Conservation (phyloP, 2,797 vertebrate species). For the Rhinogobio ventralis region DNA sequence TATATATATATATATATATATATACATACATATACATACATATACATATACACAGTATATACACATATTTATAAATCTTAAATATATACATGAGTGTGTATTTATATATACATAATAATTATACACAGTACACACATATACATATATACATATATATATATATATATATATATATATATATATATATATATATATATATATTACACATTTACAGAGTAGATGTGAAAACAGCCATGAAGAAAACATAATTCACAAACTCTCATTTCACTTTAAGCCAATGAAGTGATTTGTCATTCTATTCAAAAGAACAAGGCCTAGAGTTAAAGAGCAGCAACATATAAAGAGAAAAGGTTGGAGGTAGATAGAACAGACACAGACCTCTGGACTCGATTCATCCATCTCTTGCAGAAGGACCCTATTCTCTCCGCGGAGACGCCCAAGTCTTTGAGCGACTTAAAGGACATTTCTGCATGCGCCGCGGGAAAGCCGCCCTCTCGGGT, state of each 20-base stretch:
- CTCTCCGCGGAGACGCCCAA: slow-evolving; percentile 80
- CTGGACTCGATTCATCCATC: slow-evolving; percentile 81
- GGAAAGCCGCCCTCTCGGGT: slow-evolving; percentile 49
- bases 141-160: too few species aligned
- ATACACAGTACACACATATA: too few species aligned
- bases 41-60: too few species aligned
- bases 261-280: neutral
- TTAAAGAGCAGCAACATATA: neutral
- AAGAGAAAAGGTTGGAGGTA: slow-evolving; percentile 17
- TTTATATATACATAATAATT: too few species aligned
- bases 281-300: slow-evolving; percentile 21
- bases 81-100: too few species aligned
- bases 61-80: too few species aligned
- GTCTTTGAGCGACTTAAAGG: slow-evolving; percentile 81
- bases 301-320: neutral
- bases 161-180: too few species aligned
- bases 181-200: too few species aligned
- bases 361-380: slow-evolving; percentile 72
- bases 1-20: too few species aligned
- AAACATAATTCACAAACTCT: slow-evolving; percentile 3
- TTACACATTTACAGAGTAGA: neutral
- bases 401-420: slow-evolving; percentile 80
- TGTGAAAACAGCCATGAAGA: neutral
- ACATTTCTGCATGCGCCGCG: slow-evolving; percentile 74
- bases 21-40: too few species aligned